Base-by-base conservation (phyloP, 2,797 vertebrate genomes). In the Micromesistius poutassou region DNA sequence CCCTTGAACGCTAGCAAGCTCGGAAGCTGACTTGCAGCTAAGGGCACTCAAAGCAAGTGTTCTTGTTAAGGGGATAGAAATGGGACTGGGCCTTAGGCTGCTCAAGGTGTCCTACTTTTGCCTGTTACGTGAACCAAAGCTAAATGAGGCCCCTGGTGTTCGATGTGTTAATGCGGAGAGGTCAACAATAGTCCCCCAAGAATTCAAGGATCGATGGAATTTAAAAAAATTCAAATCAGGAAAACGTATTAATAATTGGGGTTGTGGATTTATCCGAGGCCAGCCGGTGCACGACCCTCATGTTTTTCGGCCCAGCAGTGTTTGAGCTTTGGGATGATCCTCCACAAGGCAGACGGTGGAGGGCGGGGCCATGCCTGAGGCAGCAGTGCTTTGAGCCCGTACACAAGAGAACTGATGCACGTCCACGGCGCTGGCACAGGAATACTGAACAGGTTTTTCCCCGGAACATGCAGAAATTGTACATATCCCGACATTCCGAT, bases 321-420 rank as follows among this genome's bases (percentile, higher is more conserved):
- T 76, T 0, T 1, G 62, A 30, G 62, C 22, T n/a, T 85, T 55
- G 55, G 80, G 85, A 84, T 75, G 81, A 85, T 89, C 93, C 86
- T 91, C 81, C 88, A 92, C 89, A 90, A 93, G 91, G 91, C 91
- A 94, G 93, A 94, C 91, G 12, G 25, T 78, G 88, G 81, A 72
- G 74, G 82, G 82, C 84, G 87, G 87, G 87, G 87, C 92, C 87
- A 10, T 84, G 89, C 85, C 77, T 77, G 74, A 88, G 90, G 90
- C 79, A 82, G 84, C 90, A 93, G 91, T 87, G 88, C 88, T 89
- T 86, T 79, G 74, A 85, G 84, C 89, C 83, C 77, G 85, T 55
- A 71, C 31, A 72, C 89, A 87, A 80, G 84, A 92, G 88, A 93
- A 94, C 93, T 87, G 88, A 92, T 19, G 87, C 86, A 82, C 73